Evolutionary conservation across 2,888 invertebrate genomes (phyloP).

Genomic region (Dicyrtomina minuta): DNA sequence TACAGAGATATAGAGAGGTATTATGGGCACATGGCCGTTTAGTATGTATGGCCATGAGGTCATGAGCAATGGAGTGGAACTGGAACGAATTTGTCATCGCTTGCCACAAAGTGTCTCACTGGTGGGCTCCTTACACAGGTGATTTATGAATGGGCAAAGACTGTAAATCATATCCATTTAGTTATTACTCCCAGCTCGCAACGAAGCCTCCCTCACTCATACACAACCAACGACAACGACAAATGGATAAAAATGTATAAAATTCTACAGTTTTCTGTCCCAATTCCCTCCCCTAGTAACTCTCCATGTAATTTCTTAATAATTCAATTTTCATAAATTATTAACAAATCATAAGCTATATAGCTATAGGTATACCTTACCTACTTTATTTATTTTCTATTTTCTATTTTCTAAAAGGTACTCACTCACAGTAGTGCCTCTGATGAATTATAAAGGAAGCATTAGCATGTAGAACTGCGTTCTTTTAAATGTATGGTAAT

Average conservation of each 20-base stretch:
- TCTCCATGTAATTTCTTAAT: neutral
- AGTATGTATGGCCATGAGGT: conserved; percentile 41
- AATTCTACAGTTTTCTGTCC: neutral
- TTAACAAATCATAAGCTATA: no score
- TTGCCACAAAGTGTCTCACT: conserved; percentile 53
- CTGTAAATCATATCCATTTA: conserved; percentile 48
- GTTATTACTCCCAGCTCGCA: conserved; percentile 20
- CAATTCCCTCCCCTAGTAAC: conserved; percentile 7
- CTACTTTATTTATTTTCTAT: neutral
- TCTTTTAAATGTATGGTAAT: no score
- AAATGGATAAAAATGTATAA: neutral
- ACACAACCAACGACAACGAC: conserved; percentile 1
- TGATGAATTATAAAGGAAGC: no score
- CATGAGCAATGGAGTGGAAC: conserved; percentile 52
- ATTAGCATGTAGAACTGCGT: no score
- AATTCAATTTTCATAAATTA: neutral
- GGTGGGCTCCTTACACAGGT: conserved; percentile 47
- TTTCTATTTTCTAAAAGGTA: neutral
- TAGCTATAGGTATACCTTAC: no score
- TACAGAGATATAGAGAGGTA: neutral
- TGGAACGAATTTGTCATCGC: conserved; percentile 54
- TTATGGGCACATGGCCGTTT: neutral
- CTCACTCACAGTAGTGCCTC: no score
- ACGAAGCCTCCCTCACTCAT: no score
- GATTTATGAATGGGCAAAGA: conserved; percentile 51